phyloP scores from a whole-genome alignment of 2,113 vertebrate species.

The Isurus oxyrinchus region DNA sequence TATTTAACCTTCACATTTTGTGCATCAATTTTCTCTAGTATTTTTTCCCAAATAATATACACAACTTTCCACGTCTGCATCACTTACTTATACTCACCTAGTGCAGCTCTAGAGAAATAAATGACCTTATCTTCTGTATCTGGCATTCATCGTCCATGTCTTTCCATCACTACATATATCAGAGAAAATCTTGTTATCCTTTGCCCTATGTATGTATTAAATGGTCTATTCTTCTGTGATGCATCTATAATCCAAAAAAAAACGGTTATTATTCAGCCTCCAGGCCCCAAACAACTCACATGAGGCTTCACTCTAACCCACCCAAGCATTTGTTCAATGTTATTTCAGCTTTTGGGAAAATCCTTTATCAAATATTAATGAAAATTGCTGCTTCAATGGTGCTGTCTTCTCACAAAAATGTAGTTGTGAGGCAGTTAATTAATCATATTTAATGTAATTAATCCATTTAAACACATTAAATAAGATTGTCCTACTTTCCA shows the following conservation, averaged over 20 bases:
- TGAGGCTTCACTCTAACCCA: background rate
- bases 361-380: constrained; percentile 32
- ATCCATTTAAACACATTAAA: background rate
- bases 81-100: no score
- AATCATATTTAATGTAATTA: constrained; percentile 3
- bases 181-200: background rate
- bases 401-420: background rate
- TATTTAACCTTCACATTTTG: background rate
- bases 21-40: background rate
- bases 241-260: background rate
- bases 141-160: background rate
- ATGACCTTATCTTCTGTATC: constrained; percentile 14
- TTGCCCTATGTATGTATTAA: constrained; percentile 16
- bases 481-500: background rate
- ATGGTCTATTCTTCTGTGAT: background rate
- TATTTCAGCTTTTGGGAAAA: constrained; percentile 26
- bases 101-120: background rate
- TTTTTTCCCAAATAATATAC: background rate
- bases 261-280: constrained; percentile 19
- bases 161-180: background rate
- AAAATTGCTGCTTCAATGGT: background rate
- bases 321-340: constrained; percentile 16
- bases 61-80: background rate
- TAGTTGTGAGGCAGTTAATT: background rate
- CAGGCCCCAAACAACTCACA: background rate